phyloP scores from a whole-genome alignment of 1,140 invertebrate genomes.

The Eciton burchellii region DNA sequence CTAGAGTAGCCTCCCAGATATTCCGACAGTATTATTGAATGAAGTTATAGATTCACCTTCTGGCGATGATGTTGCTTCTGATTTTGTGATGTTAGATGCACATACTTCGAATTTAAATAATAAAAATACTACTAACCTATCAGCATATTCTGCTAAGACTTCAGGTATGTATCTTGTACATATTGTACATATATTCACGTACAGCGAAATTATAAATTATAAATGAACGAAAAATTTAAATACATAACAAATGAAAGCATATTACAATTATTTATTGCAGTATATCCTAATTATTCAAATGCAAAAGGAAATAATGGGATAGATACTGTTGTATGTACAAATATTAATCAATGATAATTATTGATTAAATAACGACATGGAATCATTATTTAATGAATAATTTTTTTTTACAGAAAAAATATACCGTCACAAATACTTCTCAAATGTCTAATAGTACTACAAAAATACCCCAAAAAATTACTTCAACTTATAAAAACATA shows the following conservation, averaged over 20 bases:
- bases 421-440: background rate
- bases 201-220: background rate
- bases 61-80: background rate
- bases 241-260: background rate
- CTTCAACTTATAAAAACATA: background rate
- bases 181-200: background rate
- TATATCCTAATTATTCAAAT: background rate
- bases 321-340: too few relatives aligned
- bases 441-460: background rate
- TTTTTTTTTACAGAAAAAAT: constrained; percentile 1
- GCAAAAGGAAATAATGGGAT: background rate
- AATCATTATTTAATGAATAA: background rate
- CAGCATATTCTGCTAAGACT: background rate
- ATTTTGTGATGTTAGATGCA: background rate
- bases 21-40: background rate
- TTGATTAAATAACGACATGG: background rate
- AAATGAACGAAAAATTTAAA: background rate
- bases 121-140: background rate
- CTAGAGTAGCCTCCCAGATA: constrained; percentile 19
- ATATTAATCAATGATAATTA: background rate
- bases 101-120: background rate
- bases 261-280: constrained; percentile 6
- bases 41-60: background rate
- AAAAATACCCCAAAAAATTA: too few relatives aligned
- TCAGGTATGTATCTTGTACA: constrained; percentile 4